Evolutionary conservation across 2,888 invertebrate species (phyloP), one percentile per base, ranked within the genome.

Genomic region (Acleris laterana): DNA sequence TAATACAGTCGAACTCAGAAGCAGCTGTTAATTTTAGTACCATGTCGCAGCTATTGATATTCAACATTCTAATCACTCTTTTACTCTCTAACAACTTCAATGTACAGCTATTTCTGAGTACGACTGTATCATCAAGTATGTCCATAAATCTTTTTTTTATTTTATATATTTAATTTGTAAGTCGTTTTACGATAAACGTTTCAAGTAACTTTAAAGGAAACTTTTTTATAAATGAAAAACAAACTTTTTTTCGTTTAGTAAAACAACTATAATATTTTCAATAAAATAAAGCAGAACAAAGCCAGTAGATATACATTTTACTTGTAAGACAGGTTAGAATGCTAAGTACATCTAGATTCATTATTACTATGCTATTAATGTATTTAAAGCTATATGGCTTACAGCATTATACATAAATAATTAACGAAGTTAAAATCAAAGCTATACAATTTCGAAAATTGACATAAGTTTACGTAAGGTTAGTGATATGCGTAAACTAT

Each of bases 361-460:
- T 48, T 60, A 60, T 60, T 7, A 22, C 65, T 71, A 74, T 65
- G 58, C 48, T 59, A 49, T 60, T 68, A 59, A 53, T 66, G 65
- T 62, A 69, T 75, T 80, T 81, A 82, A 81, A 82, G 86, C 86
- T 83, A 83, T 83, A 79, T 73, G 79, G 77, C 80, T 82, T 83
- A 79, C 75, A 79, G 81, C 80, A 74, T 75, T 77, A 77, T 63
- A 62, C 59, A 74, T 73, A 73, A 65, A 71, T 63, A 72, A 72
- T 69, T 62, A 51, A 70, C 68, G 58, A 63, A 62, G 69, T 72
- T 73, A 71, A 72, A 72, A 73, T 71, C 70, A 74, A 73, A 72
- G 63, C 22, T 70, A 55, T 70, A 74, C 38, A 62, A 55, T 46
- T 46, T 46, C n/a, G 1, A n/a, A n/a, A 46, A 46, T 46, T 46